phyloP scores from a whole-genome alignment of 1,140 invertebrate genomes.

The Lasioglossum albipes region DNA sequence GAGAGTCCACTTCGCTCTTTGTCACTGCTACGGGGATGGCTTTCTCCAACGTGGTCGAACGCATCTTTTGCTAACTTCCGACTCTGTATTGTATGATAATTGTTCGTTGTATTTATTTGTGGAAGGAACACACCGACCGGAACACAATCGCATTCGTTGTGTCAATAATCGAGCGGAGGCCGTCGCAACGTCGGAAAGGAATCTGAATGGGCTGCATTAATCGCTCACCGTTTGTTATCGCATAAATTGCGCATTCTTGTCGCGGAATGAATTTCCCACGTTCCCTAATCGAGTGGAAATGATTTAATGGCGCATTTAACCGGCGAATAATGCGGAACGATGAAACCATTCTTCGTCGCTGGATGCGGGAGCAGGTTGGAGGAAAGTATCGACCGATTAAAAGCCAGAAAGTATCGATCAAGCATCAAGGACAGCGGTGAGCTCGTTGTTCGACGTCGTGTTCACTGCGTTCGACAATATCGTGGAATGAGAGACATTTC shows the following conservation, averaged over 20 bases:
- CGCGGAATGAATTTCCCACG: conserved; percentile 61
- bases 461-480: neutral
- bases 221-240: conserved; percentile 61
- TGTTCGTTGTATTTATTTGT: neutral
- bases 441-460: neutral
- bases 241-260: conserved; percentile 64
- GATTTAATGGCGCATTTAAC: conserved; percentile 64
- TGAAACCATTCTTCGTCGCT: conserved; percentile 46
- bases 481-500: neutral
- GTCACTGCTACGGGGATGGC: no score
- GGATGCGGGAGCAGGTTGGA: neutral
- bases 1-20: neutral
- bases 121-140: conserved; percentile 7
- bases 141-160: conserved; percentile 30
- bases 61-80: no score
- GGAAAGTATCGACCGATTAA: neutral
- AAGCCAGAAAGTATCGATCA: neutral
- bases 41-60: no score
- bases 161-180: conserved; percentile 32
- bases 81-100: no score
- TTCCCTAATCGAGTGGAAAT: conserved; percentile 62
- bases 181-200: conserved; percentile 48
- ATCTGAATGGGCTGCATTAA: conserved; percentile 53
- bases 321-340: conserved; percentile 50
- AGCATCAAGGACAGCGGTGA: neutral